Conservation (phyloP, 2,113 vertebrate genomes). For the Trochalopteron elliotii region DNA sequence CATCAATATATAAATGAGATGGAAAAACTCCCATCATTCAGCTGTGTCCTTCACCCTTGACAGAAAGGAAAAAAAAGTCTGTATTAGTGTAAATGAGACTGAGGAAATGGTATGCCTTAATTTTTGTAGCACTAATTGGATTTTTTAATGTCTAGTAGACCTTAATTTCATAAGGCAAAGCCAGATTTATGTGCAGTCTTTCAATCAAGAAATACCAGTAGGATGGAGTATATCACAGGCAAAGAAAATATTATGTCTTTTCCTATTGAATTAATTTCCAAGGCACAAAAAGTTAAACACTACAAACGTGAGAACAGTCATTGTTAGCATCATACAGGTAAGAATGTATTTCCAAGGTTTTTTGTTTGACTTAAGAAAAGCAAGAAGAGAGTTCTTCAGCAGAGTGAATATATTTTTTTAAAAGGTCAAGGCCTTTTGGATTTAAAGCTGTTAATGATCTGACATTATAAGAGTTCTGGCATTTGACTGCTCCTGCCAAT, state of each 20-base stretch:
- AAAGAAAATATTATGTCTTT: background rate
- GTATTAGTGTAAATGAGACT: background rate
- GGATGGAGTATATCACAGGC: background rate
- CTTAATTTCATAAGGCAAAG: constrained; percentile 29
- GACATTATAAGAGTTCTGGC: background rate
- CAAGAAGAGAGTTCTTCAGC: background rate
- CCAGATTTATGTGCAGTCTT: background rate
- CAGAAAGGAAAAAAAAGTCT: background rate
- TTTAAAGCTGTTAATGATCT: background rate
- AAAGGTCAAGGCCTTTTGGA: background rate
- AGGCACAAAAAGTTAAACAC: background rate
- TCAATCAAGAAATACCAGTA: background rate
- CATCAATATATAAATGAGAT: constrained; percentile 42
- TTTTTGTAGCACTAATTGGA: constrained; percentile 17
- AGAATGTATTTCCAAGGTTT: background rate
- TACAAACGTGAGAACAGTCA: background rate
- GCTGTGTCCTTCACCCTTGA: background rate
- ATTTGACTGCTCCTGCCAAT: background rate
- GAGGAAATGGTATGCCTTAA: background rate
- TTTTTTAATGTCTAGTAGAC: constrained; percentile 16
- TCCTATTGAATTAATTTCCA: background rate
- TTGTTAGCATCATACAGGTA: background rate
- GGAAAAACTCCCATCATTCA: background rate
- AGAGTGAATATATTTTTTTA: background rate
- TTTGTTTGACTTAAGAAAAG: background rate